These are phyloP conservation scores for Scolanthus callimorphus DNA, from an alignment of 92 coral and sea anemone species.

Conservation along the genomic window DNA sequence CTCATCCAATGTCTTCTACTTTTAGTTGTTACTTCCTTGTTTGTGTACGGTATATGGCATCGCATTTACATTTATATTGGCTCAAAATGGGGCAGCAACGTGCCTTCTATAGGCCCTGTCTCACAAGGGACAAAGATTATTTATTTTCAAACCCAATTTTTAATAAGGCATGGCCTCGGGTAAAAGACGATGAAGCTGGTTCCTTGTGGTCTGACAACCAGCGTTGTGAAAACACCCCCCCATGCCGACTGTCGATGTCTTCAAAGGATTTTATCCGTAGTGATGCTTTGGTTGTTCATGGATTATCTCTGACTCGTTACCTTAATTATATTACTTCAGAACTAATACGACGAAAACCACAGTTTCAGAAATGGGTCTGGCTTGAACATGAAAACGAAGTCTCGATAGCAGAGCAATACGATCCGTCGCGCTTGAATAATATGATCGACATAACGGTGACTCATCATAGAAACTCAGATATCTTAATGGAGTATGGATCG, in stretches of 20 bases:
- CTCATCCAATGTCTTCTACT: no score
- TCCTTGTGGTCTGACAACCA: no score
- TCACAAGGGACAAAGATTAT: no score
- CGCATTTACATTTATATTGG: no score
- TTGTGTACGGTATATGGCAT: no score
- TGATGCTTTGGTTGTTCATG: constrained; percentile 87
- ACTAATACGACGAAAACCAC: constrained; percentile 9
- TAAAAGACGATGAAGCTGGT: no score
- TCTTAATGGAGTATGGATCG: constrained; percentile 67
- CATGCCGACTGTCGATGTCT: constrained; percentile 63
- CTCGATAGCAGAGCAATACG: constrained; percentile 27
- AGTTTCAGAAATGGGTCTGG: constrained; percentile 75
- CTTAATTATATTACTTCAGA: constrained; percentile 2
- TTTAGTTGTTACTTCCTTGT: no score
- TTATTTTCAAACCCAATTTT: no score
- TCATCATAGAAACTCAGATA: constrained; percentile 79
- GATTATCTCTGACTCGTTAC: constrained; percentile 59
- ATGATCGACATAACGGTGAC: constrained; percentile 92
- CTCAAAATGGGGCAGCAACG: no score
- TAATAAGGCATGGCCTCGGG: no score
- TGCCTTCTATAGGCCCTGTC: no score
- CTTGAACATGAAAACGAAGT: constrained; percentile 78
- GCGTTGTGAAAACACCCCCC: no score
- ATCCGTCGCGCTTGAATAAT: constrained; percentile 41
- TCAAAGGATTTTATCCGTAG: constrained; percentile 47